These are phyloP conservation scores for Nasonia giraulti DNA, from an alignment of 1,140 invertebrate species.

Conservation along the genomic window DNA sequence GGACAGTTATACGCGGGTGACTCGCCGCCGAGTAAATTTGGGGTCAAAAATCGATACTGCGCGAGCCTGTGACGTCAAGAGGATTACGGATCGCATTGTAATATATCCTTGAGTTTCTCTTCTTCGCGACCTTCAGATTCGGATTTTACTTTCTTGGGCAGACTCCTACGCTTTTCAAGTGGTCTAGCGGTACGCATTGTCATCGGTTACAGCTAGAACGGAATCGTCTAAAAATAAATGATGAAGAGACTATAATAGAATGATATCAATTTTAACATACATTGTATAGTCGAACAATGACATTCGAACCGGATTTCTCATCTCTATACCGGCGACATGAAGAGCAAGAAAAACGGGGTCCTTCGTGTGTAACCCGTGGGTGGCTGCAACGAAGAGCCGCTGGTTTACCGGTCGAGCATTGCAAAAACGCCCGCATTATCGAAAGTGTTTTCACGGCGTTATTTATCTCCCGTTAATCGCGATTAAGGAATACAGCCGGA, in stretches of 20 bases:
- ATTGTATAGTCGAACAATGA: background rate
- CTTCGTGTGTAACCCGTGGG: background rate
- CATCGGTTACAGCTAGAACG: conserved; percentile 11
- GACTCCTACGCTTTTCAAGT: background rate
- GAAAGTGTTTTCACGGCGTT: conserved; percentile 15
- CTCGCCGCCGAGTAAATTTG: background rate
- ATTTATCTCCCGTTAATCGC: background rate
- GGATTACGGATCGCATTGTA: background rate
- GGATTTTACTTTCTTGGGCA: background rate
- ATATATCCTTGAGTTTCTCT: background rate
- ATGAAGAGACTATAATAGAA: too few species aligned
- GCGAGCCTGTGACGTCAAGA: background rate
- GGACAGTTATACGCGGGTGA: background rate
- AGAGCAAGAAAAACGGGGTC: background rate
- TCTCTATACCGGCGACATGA: background rate
- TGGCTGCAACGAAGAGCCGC: background rate
- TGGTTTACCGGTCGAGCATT: background rate
- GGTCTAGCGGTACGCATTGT: background rate
- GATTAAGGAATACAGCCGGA: background rate
- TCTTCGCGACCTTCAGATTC: conserved; percentile 16
- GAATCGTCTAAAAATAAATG: too few species aligned
- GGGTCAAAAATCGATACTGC: background rate
- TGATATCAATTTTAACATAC: background rate
- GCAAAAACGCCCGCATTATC: background rate
- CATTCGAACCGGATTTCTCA: background rate